Conservation (phyloP, 2,113 vertebrate genomes). For the Terrapene triunguis region DNA sequence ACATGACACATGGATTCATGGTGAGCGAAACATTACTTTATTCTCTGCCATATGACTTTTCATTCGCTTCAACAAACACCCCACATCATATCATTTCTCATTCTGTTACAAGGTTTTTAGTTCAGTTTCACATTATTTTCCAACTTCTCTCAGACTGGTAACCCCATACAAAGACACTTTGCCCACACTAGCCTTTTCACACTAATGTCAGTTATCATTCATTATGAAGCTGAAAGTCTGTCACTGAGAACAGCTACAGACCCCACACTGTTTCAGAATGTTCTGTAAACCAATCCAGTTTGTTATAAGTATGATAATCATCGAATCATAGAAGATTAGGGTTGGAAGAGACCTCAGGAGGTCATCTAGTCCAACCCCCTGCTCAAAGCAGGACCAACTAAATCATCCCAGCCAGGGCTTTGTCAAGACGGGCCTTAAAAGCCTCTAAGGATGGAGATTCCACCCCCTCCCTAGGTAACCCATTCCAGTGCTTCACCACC, state of each 20-base stretch:
- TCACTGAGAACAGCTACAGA: background rate
- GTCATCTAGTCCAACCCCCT: no score
- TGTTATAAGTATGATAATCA: slow-evolving; percentile 25
- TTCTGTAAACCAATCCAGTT: slow-evolving; percentile 32
- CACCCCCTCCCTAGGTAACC: no score
- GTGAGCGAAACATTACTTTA: background rate
- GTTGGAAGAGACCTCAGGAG: no score
- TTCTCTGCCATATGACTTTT: slow-evolving; percentile 10
- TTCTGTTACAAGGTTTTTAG: background rate
- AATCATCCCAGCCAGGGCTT: no score
- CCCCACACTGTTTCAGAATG: background rate
- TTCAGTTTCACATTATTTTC: slow-evolving; percentile 16
- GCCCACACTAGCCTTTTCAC: background rate
- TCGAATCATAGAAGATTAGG: no score
- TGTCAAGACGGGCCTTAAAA: no score
- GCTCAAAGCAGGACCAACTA: no score
- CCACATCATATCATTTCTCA: background rate
- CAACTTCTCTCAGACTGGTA: slow-evolving; percentile 33
- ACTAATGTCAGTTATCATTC: slow-evolving; percentile 1
- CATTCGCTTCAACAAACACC: slow-evolving; percentile 12
- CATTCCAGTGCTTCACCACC: no score
- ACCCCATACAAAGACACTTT: background rate
- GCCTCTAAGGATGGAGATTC: no score
- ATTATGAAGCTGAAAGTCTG: slow-evolving; percentile 41
- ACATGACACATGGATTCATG: background rate